phyloP scores from a whole-genome alignment of 2,888 invertebrate species.

The Stenurella melanura region DNA sequence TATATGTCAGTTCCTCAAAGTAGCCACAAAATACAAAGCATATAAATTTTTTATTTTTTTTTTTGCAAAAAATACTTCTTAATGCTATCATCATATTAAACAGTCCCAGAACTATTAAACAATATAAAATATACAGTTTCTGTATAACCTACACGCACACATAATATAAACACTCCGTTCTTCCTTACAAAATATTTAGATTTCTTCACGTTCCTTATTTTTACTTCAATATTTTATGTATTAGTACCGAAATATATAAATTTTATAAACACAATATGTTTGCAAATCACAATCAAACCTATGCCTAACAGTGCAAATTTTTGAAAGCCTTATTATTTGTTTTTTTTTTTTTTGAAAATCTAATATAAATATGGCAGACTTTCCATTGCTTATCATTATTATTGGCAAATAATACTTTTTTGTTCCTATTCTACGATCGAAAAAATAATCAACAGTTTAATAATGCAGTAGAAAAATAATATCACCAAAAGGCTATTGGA shows the following conservation, averaged over 20 bases:
- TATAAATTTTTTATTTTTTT: neutral
- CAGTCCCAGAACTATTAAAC: conserved; percentile 24
- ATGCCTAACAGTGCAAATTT: conserved; percentile 47
- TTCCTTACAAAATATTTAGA: conserved; percentile 40
- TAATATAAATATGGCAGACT: conserved; percentile 52
- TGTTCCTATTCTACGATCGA: conserved; percentile 10
- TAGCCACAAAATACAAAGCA: neutral
- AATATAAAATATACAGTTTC: conserved; percentile 28
- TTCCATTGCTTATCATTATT: conserved; percentile 56
- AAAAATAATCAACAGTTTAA: neutral
- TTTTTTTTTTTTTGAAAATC: conserved; percentile 39
- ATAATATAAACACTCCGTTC: conserved; percentile 33
- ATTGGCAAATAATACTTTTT: conserved; percentile 44
- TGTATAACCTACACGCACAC: conserved; percentile 22
- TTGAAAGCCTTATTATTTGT: conserved; percentile 44
- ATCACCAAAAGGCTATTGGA: conserved; percentile 35
- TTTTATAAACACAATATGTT: conserved; percentile 52
- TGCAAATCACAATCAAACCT: conserved; percentile 52
- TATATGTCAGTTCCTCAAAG: neutral
- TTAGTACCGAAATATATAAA: conserved; percentile 53
- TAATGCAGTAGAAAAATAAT: neutral
- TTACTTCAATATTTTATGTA: conserved; percentile 38
- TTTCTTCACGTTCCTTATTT: conserved; percentile 27
- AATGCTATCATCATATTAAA: neutral
- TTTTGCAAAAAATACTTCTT: conserved; percentile 18